Evolutionary conservation across 2,888 invertebrate species (phyloP).

Genomic region (Leptopilina drosophilae): DNA sequence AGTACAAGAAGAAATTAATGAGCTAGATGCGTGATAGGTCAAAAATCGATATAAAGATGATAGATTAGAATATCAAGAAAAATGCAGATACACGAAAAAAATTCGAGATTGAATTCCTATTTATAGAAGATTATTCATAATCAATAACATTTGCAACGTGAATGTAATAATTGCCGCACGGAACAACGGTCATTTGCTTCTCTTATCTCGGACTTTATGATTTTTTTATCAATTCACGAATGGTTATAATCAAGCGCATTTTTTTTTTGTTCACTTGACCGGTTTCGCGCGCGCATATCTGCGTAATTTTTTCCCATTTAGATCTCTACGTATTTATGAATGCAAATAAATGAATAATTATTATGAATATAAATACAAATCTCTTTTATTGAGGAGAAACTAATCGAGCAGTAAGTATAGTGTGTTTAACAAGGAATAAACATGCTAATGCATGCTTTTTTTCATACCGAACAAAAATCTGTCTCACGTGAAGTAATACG

Average conservation of each 20-base stretch:
- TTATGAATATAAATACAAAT: background rate
- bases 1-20: no score
- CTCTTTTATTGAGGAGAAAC: background rate
- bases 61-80: background rate
- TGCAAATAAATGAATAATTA: background rate
- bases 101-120: constrained; percentile 5
- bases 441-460: background rate
- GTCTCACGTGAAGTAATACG: background rate
- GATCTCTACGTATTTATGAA: no score
- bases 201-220: constrained; percentile 17
- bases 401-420: constrained; percentile 13
- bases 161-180: constrained; percentile 16
- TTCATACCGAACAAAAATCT: background rate
- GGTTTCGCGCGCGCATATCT: background rate
- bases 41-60: background rate
- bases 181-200: constrained; percentile 31
- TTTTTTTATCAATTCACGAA: constrained; percentile 14
- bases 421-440: background rate
- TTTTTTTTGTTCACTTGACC: background rate
- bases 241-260: background rate
- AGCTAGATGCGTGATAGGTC: background rate
- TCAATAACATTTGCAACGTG: constrained; percentile 31
- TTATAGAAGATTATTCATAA: constrained; percentile 27
- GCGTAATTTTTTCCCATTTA: background rate
- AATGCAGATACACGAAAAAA: constrained; percentile 6